These are phyloP conservation scores for Ramazzottius varieornatus DNA, from an alignment of 2,888 invertebrate genomes.

Conservation along the genomic window DNA sequence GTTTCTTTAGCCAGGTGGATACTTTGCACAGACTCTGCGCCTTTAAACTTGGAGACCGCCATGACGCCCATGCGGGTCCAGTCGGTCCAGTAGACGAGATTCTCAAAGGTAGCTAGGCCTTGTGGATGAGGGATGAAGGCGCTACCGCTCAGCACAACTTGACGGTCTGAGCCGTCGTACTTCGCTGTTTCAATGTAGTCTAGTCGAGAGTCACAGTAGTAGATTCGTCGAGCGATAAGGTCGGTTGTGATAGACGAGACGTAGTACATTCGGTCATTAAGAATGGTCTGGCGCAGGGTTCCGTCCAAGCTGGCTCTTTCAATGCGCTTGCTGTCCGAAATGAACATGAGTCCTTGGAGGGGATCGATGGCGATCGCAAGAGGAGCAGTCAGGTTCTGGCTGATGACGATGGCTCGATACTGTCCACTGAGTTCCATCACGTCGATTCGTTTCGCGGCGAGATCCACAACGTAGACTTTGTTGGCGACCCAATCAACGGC, in stretches of 20 bases:
- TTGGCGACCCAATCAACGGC: slow-evolving; percentile 93
- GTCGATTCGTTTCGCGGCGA: slow-evolving; percentile 71
- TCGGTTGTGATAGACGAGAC: slow-evolving; percentile 75
- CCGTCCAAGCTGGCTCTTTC: slow-evolving; percentile 83
- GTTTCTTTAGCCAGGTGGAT: neutral
- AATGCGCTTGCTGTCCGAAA: slow-evolving; percentile 31
- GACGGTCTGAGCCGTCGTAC: slow-evolving; percentile 57
- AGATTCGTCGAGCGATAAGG: slow-evolving; percentile 59
- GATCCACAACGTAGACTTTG: slow-evolving; percentile 78
- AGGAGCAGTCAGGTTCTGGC: slow-evolving; percentile 66
- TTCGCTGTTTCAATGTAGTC: slow-evolving; percentile 88
- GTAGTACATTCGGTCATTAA: slow-evolving; percentile 19
- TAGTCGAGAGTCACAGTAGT: slow-evolving; percentile 80
- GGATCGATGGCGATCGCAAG: slow-evolving; percentile 79
- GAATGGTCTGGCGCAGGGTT: slow-evolving; percentile 31
- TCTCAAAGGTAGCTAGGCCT: slow-evolving; percentile 41
- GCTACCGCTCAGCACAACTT: slow-evolving; percentile 3
- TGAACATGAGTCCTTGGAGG: slow-evolving; percentile 36
- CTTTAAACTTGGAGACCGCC: slow-evolving; percentile 58
- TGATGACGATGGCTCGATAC: slow-evolving; percentile 65
- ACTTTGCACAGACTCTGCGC: slow-evolving; percentile 27
- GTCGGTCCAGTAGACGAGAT: slow-evolving; percentile 67
- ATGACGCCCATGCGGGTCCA: slow-evolving; percentile 63
- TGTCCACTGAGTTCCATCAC: slow-evolving; percentile 63
- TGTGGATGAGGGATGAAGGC: neutral